Evolutionary conservation across 2,113 vertebrate genomes (phyloP), one percentile per base, ranked within the genome.

Genomic region (Malurus melanocephalus): DNA sequence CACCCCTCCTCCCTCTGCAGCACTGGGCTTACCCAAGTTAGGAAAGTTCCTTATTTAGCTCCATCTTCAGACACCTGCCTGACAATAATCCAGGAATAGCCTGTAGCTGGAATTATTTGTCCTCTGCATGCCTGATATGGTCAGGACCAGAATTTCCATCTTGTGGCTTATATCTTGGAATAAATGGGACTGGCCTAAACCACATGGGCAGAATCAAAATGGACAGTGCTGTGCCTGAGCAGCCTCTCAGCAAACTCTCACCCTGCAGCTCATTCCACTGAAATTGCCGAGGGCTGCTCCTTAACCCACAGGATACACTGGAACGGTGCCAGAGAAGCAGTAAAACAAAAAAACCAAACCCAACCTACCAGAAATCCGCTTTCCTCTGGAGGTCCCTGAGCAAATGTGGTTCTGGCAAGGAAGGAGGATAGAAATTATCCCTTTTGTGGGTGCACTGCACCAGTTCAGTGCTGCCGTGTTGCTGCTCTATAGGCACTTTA

Each of bases 401-500:
- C 35, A 83, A 49, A 75, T 24, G 49, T 43, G 66, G 65, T 56
- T 89, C 73, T 92, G 88, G 83, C 61, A 86, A 90, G 62, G 67
- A 65, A 78, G 49, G 19, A 90, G 26, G 62, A 75, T 61, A 75
- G 88, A 79, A 93, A 51, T 5, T 16, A 72, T 62, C 46, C 21
- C 23, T 53, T 82, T 88, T 86, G 71, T 72, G 77, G 85, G 59
- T 69, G 73, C 69, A 14, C 45, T 35, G 78, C 81, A 61, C 40
- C 21, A 81, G 72, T 81, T 93, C 1, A 0, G 55, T 45, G 62
- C 71, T 77, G 59, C 2, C 0, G 27, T 77, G 79, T 40, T 88
- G 56, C 85, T 86, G 53, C 83, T 87, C 80, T 15, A 46, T n/a
- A 91, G 80, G 90, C 77, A 72, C 69, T 92, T 92, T 23, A 40